Evolutionary conservation across 2,113 vertebrate genomes (phyloP).

Genomic region (Syngnathus floridae): DNA sequence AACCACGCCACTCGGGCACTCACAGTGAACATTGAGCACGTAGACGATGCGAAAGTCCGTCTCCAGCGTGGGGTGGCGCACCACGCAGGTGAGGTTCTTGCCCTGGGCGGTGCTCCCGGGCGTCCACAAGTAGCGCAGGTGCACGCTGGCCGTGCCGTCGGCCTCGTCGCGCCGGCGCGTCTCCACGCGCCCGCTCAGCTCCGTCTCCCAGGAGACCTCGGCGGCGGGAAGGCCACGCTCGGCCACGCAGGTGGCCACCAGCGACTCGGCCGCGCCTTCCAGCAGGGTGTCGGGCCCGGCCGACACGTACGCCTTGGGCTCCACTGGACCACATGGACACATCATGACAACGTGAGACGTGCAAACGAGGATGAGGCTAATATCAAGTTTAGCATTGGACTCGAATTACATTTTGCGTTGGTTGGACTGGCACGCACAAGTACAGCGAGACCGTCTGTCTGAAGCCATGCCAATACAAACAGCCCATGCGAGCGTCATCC

Average conservation of each 20-base stretch:
- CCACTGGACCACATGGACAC: constrained; percentile 67
- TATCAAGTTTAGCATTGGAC: no score
- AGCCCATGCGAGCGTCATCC: no score
- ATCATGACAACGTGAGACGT: constrained; percentile 19
- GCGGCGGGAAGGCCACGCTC: constrained; percentile 89
- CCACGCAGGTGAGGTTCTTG: constrained; percentile 83
- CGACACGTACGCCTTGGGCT: constrained; percentile 85
- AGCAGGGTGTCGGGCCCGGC: constrained; percentile 79
- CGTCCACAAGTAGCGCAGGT: constrained; percentile 77
- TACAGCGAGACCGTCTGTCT: no score
- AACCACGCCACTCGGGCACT: constrained; percentile 57
- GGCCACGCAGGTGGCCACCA: constrained; percentile 88
- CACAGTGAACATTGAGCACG: constrained; percentile 87
- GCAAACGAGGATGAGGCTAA: no score
- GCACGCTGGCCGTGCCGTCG: constrained; percentile 80
- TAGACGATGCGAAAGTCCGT: constrained; percentile 80
- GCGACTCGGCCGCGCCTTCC: constrained; percentile 80
- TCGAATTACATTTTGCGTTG: no score
- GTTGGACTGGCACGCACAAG: no score
- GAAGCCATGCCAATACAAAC: no score
- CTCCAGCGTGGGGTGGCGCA: constrained; percentile 85
- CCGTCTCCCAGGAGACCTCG: constrained; percentile 83
- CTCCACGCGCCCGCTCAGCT: constrained; percentile 77
- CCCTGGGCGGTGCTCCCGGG: constrained; percentile 83
- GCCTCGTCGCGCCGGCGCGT: constrained; percentile 69